These are phyloP conservation scores for Chanos chanos DNA, from an alignment of 2,797 vertebrate species.

Conservation along the genomic window DNA sequence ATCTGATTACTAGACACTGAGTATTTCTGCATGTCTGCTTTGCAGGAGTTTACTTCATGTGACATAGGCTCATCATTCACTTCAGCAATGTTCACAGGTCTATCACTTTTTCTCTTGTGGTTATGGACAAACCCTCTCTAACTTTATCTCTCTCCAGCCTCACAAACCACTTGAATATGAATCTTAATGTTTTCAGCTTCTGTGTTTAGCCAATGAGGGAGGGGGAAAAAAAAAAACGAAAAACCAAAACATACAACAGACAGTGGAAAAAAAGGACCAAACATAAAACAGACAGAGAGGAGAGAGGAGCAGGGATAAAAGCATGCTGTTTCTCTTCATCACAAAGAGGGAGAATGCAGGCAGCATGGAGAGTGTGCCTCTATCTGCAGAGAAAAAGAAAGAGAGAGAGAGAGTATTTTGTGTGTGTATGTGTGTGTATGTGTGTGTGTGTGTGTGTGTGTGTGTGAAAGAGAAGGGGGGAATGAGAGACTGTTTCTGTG, in stretches of 20 bases:
- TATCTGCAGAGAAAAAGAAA: conserved; percentile 11
- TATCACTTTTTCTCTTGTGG: too few species aligned
- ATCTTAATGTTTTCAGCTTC: not conserved
- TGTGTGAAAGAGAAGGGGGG: too few species aligned
- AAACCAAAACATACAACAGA: conserved; percentile 23
- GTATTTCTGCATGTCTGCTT: too few species aligned
- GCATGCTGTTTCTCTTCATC: conserved; percentile 13
- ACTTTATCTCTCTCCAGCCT: not conserved
- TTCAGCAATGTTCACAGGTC: too few species aligned
- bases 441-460: too few species aligned
- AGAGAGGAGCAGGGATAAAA: conserved; percentile 23
- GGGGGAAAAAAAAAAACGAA: too few species aligned
- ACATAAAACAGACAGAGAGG: conserved; percentile 19
- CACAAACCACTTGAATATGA: not conserved
- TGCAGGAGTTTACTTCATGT: too few species aligned
- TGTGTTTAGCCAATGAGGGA: conserved; percentile 2
- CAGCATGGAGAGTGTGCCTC: conserved; percentile 4
- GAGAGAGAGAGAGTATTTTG: not conserved
- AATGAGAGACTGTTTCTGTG: too few species aligned
- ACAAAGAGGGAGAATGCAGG: conserved; percentile 29
- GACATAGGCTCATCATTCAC: too few species aligned
- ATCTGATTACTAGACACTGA: too few species aligned
- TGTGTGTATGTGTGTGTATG: not conserved
- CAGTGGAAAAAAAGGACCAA: conserved; percentile 14
- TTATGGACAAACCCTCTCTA: not conserved